phyloP scores from a whole-genome alignment of 1,140 invertebrate species.

The Penaeus vannamei region DNA sequence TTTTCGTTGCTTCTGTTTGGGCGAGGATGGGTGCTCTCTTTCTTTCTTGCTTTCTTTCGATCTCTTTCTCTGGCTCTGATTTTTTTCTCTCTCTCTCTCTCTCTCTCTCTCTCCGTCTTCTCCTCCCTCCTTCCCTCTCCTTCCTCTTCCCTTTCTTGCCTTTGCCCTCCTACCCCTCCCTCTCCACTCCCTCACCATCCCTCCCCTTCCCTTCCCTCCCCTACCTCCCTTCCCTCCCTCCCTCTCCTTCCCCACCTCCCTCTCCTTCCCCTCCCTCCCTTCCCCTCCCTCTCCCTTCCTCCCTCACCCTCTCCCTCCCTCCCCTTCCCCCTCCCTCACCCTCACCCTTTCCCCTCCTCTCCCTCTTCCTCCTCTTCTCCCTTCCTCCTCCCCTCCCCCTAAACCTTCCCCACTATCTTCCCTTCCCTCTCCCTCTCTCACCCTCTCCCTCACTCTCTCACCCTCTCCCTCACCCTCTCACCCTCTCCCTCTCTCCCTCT shows the following conservation, averaged over 20 bases:
- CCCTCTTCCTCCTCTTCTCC: not conserved
- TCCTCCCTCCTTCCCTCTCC: not conserved
- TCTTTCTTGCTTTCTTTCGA: too few relatives aligned
- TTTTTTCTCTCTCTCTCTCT: too few relatives aligned
- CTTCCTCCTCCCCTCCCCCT: too few relatives aligned
- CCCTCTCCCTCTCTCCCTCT: too few relatives aligned
- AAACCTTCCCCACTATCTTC: too few relatives aligned
- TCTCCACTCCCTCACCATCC: not conserved
- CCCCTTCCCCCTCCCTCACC: not conserved
- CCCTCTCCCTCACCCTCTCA: too few relatives aligned
- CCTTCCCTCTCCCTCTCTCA: not conserved
- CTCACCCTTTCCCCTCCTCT: not conserved
- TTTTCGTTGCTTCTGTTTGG: too few relatives aligned
- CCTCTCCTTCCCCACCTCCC: not conserved
- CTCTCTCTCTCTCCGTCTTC: not conserved
- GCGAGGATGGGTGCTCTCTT: too few relatives aligned
- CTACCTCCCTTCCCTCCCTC: not conserved
- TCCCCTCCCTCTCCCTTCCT: not conserved
- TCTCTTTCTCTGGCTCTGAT: too few relatives aligned
- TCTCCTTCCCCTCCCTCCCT: too few relatives aligned
- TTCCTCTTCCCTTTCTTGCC: not conserved
- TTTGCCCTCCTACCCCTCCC: not conserved
- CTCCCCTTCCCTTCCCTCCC: not conserved
- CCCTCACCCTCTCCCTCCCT: not conserved
- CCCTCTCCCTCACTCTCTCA: not conserved